These are phyloP conservation scores for Petromus typicus DNA, from an alignment of 2,113 vertebrate genomes.

Conservation along the genomic window DNA sequence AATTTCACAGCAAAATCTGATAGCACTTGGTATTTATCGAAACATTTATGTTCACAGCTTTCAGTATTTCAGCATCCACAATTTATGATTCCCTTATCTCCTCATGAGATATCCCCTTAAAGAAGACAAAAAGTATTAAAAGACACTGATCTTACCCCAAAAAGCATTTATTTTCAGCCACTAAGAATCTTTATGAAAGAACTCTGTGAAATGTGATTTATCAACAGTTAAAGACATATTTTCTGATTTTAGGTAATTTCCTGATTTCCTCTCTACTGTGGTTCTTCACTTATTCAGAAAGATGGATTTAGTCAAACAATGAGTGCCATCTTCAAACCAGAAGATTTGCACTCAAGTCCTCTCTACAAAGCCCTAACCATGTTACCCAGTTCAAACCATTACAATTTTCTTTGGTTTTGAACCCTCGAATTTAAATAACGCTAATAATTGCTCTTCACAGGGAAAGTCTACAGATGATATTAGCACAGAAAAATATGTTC, in stretches of 20 bases:
- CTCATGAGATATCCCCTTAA: not conserved
- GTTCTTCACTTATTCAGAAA: not conserved
- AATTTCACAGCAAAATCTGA: constrained; percentile 66
- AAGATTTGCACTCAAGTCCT: not conserved
- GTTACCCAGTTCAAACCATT: not conserved
- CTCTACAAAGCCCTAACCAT: not conserved
- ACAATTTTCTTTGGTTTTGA: not conserved
- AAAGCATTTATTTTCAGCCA: not conserved
- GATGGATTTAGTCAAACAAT: not conserved
- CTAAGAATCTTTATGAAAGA: constrained; percentile 10
- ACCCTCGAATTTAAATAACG: not conserved
- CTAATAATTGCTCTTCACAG: not conserved
- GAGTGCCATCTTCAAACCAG: not conserved
- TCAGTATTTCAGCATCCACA: not conserved
- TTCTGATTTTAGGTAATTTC: not conserved
- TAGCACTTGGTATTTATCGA: constrained; percentile 51
- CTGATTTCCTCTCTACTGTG: not conserved
- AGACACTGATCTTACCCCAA: not conserved
- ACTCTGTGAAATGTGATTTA: not conserved
- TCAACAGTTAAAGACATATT: not conserved
- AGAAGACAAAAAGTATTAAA: constrained; percentile 24
- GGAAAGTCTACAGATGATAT: not conserved
- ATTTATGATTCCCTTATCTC: constrained; percentile 41
- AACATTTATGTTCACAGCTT: constrained; percentile 58
- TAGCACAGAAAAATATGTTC: not conserved